Conservation (phyloP, 2,888 invertebrate genomes). For the Drosophila mimica region DNA sequence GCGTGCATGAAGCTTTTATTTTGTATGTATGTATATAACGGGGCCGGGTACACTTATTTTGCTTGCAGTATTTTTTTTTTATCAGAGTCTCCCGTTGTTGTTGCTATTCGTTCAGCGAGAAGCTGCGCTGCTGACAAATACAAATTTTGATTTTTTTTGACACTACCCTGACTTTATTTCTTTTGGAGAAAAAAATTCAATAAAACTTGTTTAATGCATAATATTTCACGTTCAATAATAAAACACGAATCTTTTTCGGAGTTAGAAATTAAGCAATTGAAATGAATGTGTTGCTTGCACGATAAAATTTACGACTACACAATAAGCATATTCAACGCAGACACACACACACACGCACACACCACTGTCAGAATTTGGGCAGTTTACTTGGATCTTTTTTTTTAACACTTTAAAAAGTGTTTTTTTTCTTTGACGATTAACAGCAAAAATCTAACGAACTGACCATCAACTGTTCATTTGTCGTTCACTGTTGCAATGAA, state of each 20-base stretch:
- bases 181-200: slow-evolving; percentile 20
- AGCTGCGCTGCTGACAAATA: slow-evolving; percentile 17
- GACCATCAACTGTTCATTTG: slow-evolving; percentile 49
- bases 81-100: slow-evolving; percentile 21
- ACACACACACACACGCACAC: slow-evolving; percentile 37
- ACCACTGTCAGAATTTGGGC: slow-evolving; percentile 56
- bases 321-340: slow-evolving; percentile 13
- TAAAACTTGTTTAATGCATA: slow-evolving; percentile 48
- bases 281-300: slow-evolving; percentile 55
- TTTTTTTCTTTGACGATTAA: slow-evolving; percentile 33
- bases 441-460: slow-evolving; percentile 55
- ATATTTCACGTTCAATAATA: slow-evolving; percentile 35
- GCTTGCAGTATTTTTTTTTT: slow-evolving; percentile 46
- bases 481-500: slow-evolving; percentile 54
- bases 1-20: slow-evolving; percentile 19
- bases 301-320: slow-evolving; percentile 54
- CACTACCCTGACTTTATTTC: slow-evolving; percentile 48
- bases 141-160: slow-evolving; percentile 34
- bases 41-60: slow-evolving; percentile 52
- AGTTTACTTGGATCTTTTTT: slow-evolving; percentile 54
- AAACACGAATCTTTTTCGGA: slow-evolving; percentile 44
- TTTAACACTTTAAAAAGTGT: slow-evolving; percentile 21
- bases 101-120: slow-evolving; percentile 14
- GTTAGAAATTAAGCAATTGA: slow-evolving; percentile 47
- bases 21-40: slow-evolving; percentile 51